These are phyloP conservation scores for Gryon sp. DNA, from an alignment of 1,140 invertebrate species.

Conservation along the genomic window DNA sequence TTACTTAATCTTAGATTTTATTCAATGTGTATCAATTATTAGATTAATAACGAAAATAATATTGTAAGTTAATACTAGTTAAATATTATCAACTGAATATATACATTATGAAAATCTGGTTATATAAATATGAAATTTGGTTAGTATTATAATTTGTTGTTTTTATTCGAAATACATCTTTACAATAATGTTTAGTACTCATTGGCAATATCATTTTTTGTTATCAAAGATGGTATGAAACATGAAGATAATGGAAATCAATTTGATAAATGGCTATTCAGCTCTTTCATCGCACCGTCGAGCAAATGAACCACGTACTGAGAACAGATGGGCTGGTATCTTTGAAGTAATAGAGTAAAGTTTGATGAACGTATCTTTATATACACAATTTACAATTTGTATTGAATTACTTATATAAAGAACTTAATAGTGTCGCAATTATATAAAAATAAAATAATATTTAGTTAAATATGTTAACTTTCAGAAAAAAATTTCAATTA, in stretches of 20 bases:
- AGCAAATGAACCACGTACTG: slow-evolving; percentile 23
- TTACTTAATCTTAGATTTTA: no score
- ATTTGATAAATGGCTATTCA: slow-evolving; percentile 35
- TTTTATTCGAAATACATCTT: neutral
- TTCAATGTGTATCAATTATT: no score
- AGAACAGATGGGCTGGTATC: slow-evolving; percentile 44
- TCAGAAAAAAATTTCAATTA: no score
- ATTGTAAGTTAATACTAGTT: no score
- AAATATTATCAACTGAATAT: no score
- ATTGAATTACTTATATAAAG: slow-evolving; percentile 13
- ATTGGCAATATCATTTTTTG: no score
- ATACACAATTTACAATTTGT: slow-evolving; percentile 18
- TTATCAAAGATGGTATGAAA: slow-evolving; percentile 25
- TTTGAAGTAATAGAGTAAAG: slow-evolving; percentile 24
- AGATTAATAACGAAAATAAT: no score
- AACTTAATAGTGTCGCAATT: no score
- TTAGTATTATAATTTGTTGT: neutral
- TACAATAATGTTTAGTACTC: neutral
- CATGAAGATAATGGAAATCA: slow-evolving; percentile 29
- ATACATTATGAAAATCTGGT: no score
- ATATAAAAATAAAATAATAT: no score
- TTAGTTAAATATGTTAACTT: no score
- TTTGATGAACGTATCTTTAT: slow-evolving; percentile 22
- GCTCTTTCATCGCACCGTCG: slow-evolving; percentile 26
- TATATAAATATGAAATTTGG: no score